phyloP scores from a whole-genome alignment of 1,140 invertebrate species.

The Chymomyza costata region DNA sequence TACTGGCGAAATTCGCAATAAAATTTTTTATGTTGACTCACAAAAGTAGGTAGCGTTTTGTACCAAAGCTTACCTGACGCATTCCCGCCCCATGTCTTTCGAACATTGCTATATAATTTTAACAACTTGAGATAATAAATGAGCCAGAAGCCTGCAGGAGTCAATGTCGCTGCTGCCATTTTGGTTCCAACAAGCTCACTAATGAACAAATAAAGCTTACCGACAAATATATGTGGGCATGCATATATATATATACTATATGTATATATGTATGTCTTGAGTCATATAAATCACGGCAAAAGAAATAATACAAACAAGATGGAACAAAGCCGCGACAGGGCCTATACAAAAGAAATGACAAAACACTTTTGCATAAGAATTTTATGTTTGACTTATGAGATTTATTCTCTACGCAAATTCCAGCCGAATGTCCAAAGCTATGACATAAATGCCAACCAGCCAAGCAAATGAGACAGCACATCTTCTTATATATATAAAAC shows the following conservation, averaged over 20 bases:
- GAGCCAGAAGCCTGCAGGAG: neutral
- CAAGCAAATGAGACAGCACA: conserved; percentile 6
- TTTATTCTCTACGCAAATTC: conserved; percentile 62
- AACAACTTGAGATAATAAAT: too few species aligned
- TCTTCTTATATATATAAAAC: conserved; percentile 8
- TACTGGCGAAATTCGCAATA: too few species aligned
- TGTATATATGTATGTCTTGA: conserved; percentile 26
- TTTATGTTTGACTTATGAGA: conserved; percentile 67
- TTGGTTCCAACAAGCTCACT: conserved; percentile 38
- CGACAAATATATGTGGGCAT: conserved; percentile 22
- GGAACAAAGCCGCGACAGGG: conserved; percentile 16
- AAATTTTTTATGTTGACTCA: too few species aligned
- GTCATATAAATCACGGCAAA: conserved; percentile 61
- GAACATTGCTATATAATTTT: too few species aligned
- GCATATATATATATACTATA: conserved; percentile 10
- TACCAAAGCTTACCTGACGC: too few species aligned
- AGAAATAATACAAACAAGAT: conserved; percentile 56
- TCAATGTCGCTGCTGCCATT: neutral
- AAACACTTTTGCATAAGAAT: conserved; percentile 33
- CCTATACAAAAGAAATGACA: conserved; percentile 23
- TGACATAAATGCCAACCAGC: conserved; percentile 6
- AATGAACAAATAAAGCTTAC: conserved; percentile 71
- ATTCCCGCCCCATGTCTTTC: too few species aligned
- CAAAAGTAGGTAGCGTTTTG: too few species aligned
- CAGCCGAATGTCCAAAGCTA: conserved; percentile 18